Evolutionary conservation across 2,113 vertebrate species (phyloP), one percentile per base, ranked within the genome.

Genomic region (Rhynchopsitta pachyrhyncha): DNA sequence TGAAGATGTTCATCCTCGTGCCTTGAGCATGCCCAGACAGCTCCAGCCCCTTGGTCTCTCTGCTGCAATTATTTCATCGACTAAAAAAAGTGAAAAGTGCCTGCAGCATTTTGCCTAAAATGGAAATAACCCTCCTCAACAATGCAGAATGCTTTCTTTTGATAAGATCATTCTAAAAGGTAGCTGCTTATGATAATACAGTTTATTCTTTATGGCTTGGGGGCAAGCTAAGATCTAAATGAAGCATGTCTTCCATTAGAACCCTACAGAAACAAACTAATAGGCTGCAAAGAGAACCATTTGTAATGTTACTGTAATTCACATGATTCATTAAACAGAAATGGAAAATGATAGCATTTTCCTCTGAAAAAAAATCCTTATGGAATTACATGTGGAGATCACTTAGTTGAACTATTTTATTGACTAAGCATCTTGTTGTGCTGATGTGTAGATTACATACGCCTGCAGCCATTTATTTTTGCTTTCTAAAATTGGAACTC

Each of bases 251-350:
- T 99, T 99, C 98, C 98, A 99, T 99, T 99, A 99, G 99, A 99
- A 98, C 98, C 99, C 99, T 99, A 99, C 98, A 99, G 99, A 99
- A 99, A 99, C 98, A 99, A 99, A 99, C 99, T 99, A 99, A 99
- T 99, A 99, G 99, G 98, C 98, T 99, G 98, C 98, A 98, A 98
- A 98, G 98, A 98, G 98, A 98, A 98, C 98, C 99, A 99, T 99
- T 99, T 99, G 99, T 99, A 99, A 99, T 99, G 99, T 99, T 98
- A 98, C 99, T 98, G 98, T 99, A 99, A 99, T 99, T 99, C 99
- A 98, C 98, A 99, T 99, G 99, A 99, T 99, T 99, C 99, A 99
- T 99, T 99, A 99, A 99, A 98, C 99, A 99, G 98, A 98, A 98
- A 99, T 99, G 98, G 98, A 98, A 99, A 99, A 99, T 98, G 98